Evolutionary conservation across 2,797 vertebrate genomes (phyloP).

Genomic region (Antennarius maculatus): DNA sequence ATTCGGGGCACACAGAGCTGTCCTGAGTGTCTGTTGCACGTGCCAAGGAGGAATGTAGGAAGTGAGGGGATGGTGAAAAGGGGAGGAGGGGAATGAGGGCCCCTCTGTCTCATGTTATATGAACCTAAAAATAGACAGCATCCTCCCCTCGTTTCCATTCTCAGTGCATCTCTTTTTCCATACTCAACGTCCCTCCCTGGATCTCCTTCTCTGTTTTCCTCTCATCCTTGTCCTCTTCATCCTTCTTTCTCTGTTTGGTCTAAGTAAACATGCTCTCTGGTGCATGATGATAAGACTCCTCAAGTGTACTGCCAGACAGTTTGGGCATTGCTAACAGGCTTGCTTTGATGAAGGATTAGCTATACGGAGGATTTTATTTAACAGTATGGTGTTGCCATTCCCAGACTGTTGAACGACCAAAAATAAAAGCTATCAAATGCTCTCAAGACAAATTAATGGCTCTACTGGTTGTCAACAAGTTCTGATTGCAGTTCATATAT

Average conservation of each 20-base stretch:
- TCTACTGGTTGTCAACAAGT: not conserved
- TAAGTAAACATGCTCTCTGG: conserved; percentile 61
- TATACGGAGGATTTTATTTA: conserved; percentile 43
- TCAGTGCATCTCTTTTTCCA: conserved; percentile 61
- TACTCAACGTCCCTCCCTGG: conserved; percentile 35
- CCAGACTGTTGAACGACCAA: conserved; percentile 21
- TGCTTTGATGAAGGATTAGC: conserved; percentile 54
- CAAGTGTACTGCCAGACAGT: conserved; percentile 50
- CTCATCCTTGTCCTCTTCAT: conserved; percentile 32
- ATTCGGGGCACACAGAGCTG: conserved; percentile 68
- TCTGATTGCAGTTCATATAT: conserved; percentile 12
- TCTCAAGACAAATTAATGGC: not conserved
- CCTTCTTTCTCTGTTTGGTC: conserved; percentile 47
- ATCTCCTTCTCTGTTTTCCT: conserved; percentile 38
- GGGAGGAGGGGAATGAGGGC: conserved; percentile 47
- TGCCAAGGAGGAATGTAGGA: conserved; percentile 76
- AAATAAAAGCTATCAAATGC: conserved; percentile 38
- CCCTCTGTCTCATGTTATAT: conserved; percentile 64
- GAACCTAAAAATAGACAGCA: conserved; percentile 76
- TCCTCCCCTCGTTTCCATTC: conserved; percentile 69
- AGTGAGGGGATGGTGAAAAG: conserved; percentile 57
- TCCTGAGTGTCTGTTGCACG: conserved; percentile 73
- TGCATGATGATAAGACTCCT: conserved; percentile 62
- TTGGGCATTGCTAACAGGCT: conserved; percentile 49
- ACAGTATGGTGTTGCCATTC: conserved; percentile 28